Evolutionary conservation across 2,797 vertebrate genomes (phyloP), one percentile per base, ranked within the genome.

Genomic region (Pelodytes ibericus): DNA sequence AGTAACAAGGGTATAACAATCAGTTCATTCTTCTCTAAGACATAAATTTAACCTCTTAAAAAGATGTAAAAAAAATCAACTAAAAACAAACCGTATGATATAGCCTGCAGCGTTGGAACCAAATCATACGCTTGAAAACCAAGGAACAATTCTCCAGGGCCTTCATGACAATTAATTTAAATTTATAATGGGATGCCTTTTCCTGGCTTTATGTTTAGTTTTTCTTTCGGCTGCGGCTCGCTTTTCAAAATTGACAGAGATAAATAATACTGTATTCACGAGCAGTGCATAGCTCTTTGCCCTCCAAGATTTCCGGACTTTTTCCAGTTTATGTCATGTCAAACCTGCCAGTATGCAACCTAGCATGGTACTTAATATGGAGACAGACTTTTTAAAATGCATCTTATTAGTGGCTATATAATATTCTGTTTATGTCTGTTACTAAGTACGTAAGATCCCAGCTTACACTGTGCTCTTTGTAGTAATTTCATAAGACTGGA

Each of bases 151-250:
- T 16, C 75, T 25, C 51, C 20, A 71, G 68, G 24, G 68, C 41
- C n/a, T 26, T 41, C 27, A 33, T 58, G 25, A 71, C 68, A 71
- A 77, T 71, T 77, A 47, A 77, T 77, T 77, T 71, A 58, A 77
- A 77, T 64, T 71, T 71, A 65, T 56, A 71, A 77, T 77, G 27
- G 27, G 64, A 71, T 57, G 18, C n/a, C 22, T 44, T 63, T 69
- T 58, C 67, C 59, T 64, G 59, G 33, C 60, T 59, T 71, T 39
- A 39, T 41, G n/a, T 62, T 57, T 71, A 64, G 33, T 44, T 63
- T 70, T 29, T 5, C 31, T 27, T 25, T 77, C 64, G 74, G 67
- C 44, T 41, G 11, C 26, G 44, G 27, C 2, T 41, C 26, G 18
- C 11, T 51, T 61, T 75, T 63, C 22, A 69, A 69, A 60, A 56